Conservation (phyloP, 2,113 vertebrate genomes). For the Eulemur macaco region DNA sequence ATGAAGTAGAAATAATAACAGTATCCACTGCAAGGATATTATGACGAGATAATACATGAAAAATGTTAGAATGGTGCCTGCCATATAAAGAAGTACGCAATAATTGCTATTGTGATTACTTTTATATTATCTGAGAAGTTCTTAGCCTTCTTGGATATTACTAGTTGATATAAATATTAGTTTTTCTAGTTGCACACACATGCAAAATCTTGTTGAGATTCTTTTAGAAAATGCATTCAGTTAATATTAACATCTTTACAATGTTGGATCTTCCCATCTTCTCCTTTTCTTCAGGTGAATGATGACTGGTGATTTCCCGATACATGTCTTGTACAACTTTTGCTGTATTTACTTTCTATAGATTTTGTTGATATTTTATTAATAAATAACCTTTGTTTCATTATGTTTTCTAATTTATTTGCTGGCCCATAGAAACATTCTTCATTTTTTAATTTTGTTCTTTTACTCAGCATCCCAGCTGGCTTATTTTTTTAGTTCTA, state of each 20-base stretch:
- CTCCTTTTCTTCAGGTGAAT: background rate
- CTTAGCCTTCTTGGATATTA: background rate
- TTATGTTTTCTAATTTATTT: conserved; percentile 12
- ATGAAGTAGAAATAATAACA: background rate
- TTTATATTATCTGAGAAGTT: background rate
- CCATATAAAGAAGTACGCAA: background rate
- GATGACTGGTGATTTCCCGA: background rate
- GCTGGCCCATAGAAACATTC: background rate
- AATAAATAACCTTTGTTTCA: background rate
- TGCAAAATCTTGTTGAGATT: background rate
- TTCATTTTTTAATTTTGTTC: conserved; percentile 10
- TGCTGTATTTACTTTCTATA: background rate
- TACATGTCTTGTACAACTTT: background rate
- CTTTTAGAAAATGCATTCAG: background rate
- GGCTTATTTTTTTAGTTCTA: background rate
- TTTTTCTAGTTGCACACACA: background rate
- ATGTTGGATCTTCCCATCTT: background rate
- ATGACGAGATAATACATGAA: background rate
- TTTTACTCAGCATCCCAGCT: background rate
- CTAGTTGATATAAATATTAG: background rate
- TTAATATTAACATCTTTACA: conserved; percentile 11
- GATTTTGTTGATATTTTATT: conserved; percentile 11
- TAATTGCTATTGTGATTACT: background rate
- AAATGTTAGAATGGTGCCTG: background rate
- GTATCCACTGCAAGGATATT: background rate